phyloP scores from a whole-genome alignment of 2,797 vertebrate genomes.

The Pipistrellus nathusii region DNA sequence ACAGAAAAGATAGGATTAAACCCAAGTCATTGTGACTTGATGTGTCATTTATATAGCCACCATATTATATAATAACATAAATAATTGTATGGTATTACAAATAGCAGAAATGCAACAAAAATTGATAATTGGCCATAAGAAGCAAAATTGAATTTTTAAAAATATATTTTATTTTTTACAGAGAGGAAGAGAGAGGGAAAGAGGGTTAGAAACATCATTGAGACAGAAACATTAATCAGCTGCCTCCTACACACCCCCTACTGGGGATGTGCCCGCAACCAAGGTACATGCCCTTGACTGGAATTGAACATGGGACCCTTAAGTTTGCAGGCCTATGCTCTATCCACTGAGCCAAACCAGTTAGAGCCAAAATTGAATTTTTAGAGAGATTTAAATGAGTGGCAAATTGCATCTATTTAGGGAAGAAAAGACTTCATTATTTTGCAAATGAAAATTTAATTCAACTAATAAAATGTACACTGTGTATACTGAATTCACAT shows the following conservation, averaged over 20 bases:
- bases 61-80: background rate
- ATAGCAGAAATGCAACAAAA: slow-evolving; percentile 38
- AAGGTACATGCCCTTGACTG: too few relatives aligned
- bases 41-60: background rate
- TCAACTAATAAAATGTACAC: slow-evolving; percentile 34
- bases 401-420: slow-evolving; percentile 33
- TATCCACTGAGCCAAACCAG: too few relatives aligned
- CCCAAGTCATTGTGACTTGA: background rate
- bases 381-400: background rate
- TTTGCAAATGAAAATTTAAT: slow-evolving; percentile 66
- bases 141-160: background rate
- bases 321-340: too few relatives aligned
- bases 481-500: background rate
- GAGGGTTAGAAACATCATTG: too few relatives aligned
- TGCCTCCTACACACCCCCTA: too few relatives aligned
- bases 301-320: too few relatives aligned
- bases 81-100: background rate
- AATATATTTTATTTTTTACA: too few relatives aligned
- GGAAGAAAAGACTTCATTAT: slow-evolving; percentile 48
- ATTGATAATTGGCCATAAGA: background rate
- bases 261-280: too few relatives aligned
- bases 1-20: background rate
- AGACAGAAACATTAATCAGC: too few relatives aligned
- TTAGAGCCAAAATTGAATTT: background rate
- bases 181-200: too few relatives aligned